Evolutionary conservation across 2,888 invertebrate species (phyloP).

Genomic region (Ornithoptera alexandrae): DNA sequence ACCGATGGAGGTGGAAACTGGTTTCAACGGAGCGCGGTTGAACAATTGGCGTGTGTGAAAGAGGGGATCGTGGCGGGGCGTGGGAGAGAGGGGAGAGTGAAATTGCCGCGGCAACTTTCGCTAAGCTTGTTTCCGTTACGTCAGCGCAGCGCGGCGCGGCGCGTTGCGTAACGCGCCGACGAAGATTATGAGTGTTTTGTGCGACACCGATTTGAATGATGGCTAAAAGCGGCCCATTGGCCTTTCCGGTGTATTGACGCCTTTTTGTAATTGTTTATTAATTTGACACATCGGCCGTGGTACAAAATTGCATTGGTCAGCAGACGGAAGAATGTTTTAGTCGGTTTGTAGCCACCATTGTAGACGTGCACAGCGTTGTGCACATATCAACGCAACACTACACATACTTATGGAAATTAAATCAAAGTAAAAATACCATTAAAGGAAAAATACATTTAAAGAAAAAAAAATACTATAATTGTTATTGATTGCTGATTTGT

Average conservation of each 20-base stretch:
- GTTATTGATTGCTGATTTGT: constrained; percentile 12
- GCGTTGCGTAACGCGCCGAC: constrained; percentile 59
- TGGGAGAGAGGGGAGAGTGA: constrained; percentile 71
- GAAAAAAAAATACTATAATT: constrained; percentile 15
- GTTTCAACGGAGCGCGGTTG: constrained; percentile 42
- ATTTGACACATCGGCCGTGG: no score
- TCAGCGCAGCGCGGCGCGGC: constrained; percentile 49
- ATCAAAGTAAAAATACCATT: no score
- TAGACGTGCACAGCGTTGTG: no score
- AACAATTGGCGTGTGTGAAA: constrained; percentile 42
- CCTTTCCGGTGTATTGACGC: constrained; percentile 52
- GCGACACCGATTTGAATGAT: constrained; percentile 74
- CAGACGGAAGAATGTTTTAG: no score
- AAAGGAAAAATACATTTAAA: no score
- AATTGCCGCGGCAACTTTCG: constrained; percentile 75
- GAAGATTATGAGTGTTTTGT: constrained; percentile 67
- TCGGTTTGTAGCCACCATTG: no score
- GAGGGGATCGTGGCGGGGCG: constrained; percentile 52
- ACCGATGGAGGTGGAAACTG: constrained; percentile 48
- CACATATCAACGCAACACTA: no score
- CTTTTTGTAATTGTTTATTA: constrained; percentile 13
- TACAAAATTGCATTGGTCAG: no score
- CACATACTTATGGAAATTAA: no score
- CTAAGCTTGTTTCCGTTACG: constrained; percentile 76
- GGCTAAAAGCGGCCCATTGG: constrained; percentile 65